These are phyloP conservation scores for Cheilosia soror DNA, from an alignment of 2,888 invertebrate genomes.

Conservation along the genomic window DNA sequence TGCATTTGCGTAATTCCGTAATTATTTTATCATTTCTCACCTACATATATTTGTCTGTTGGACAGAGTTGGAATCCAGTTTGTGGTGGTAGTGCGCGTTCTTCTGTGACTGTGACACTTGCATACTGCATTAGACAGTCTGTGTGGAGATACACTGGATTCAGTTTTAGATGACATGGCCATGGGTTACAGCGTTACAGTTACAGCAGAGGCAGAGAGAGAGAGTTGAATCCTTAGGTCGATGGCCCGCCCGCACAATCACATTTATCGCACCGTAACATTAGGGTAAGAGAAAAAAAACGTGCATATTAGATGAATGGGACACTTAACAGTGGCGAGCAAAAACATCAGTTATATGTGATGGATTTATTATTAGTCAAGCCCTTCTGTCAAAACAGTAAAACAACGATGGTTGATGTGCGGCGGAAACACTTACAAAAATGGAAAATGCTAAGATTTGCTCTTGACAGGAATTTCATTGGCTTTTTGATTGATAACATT, in stretches of 20 bases:
- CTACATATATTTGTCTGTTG: constrained; percentile 46
- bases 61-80: constrained; percentile 17
- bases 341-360: constrained; percentile 38
- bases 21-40: constrained; percentile 73
- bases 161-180: not conserved
- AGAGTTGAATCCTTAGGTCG: constrained; percentile 39
- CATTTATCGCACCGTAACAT: constrained; percentile 16
- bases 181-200: constrained; percentile 3
- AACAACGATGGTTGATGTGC: not conserved
- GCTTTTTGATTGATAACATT: too few species aligned
- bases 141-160: not conserved
- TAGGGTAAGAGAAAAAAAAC: constrained; percentile 3
- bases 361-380: constrained; percentile 15
- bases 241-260: constrained; percentile 33
- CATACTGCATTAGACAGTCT: constrained; percentile 48
- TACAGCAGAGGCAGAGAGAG: constrained; percentile 2
- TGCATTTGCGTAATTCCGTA: constrained; percentile 71
- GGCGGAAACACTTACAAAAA: not conserved
- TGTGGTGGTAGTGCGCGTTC: constrained; percentile 28
- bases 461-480: too few species aligned
- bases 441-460: not conserved
- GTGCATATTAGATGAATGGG: constrained; percentile 6
- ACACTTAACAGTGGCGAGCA: constrained; percentile 14
- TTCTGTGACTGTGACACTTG: constrained; percentile 18
- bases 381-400: too few species aligned